Conservation (phyloP, 2,888 invertebrate genomes). For the Drosophila parthenogenetica region DNA sequence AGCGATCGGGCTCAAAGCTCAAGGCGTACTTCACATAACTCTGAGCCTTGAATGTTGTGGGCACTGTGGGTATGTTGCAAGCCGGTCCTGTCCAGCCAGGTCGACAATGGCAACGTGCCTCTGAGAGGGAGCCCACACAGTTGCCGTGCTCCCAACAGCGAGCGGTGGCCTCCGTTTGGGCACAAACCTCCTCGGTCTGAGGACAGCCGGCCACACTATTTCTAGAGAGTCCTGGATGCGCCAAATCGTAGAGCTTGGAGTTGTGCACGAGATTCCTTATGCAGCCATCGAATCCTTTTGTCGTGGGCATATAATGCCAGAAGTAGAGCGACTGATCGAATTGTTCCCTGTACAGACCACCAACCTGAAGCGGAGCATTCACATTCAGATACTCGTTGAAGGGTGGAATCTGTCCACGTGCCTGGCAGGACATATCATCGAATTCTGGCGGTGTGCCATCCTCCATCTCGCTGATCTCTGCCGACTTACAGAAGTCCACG, state of each 20-base stretch:
- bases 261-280: constrained; percentile 98
- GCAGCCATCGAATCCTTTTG: constrained; percentile 97
- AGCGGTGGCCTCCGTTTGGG: constrained; percentile 93
- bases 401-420: constrained; percentile 94
- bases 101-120: constrained; percentile 96
- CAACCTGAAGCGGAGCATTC: constrained; percentile 97
- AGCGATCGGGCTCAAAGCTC: constrained; percentile 96
- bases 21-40: constrained; percentile 98
- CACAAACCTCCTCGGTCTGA: constrained; percentile 96
- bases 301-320: constrained; percentile 96
- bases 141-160: constrained; percentile 97
- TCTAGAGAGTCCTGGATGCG: constrained; percentile 94
- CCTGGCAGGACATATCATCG: constrained; percentile 95
- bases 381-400: constrained; percentile 98
- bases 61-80: constrained; percentile 93
- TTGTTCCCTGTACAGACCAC: constrained; percentile 95
- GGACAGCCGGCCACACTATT: constrained; percentile 96
- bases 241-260: constrained; percentile 97
- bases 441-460: constrained; percentile 95
- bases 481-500: constrained; percentile 96
- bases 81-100: constrained; percentile 98
- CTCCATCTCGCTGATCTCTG: constrained; percentile 94
- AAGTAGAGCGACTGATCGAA: constrained; percentile 95
- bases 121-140: constrained; percentile 95
- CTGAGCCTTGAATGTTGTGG: constrained; percentile 96